Evolutionary conservation across 2,113 vertebrate species (phyloP).

Genomic region (Syngnathus scovelli): DNA sequence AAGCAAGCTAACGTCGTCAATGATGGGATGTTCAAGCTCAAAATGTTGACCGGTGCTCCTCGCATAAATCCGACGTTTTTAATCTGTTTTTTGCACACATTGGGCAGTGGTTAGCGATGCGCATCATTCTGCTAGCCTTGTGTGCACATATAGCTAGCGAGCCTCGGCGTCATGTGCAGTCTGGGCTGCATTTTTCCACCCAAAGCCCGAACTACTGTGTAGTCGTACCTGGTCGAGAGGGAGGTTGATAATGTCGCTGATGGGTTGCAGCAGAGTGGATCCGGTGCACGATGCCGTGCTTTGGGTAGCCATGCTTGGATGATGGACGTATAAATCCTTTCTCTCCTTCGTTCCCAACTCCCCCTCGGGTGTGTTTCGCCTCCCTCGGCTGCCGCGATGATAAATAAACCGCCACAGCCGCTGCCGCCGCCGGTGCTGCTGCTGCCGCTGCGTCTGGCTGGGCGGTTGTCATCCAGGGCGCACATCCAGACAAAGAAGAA

Average conservation of each 20-base stretch:
- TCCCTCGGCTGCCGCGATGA: constrained; percentile 35
- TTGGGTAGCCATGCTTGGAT: constrained; percentile 78
- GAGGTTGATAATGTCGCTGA: constrained; percentile 87
- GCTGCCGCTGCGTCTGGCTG: constrained; percentile 23
- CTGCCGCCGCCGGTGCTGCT: constrained; percentile 14
- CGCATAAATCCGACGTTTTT: not conserved
- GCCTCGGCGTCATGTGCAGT: not conserved
- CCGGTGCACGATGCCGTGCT: constrained; percentile 81
- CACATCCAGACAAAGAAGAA: constrained; percentile 45
- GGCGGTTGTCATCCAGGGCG: constrained; percentile 52
- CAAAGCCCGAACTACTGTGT: not conserved
- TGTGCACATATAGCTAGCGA: not conserved
- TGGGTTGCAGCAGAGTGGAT: constrained; percentile 87
- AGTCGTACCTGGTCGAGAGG: constrained; percentile 87
- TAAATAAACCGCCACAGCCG: constrained; percentile 22
- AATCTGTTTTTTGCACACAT: constrained; percentile 11
- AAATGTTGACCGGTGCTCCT: not conserved
- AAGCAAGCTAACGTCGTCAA: not conserved
- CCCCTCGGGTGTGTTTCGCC: constrained; percentile 25
- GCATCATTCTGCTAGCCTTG: constrained; percentile 23
- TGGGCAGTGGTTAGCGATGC: not conserved
- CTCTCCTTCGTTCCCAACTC: constrained; percentile 23
- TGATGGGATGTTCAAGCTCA: not conserved
- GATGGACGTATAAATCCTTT: constrained; percentile 34
- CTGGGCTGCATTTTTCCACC: not conserved